phyloP scores from a whole-genome alignment of 2,797 vertebrate species.

The Acanthis flammea region DNA sequence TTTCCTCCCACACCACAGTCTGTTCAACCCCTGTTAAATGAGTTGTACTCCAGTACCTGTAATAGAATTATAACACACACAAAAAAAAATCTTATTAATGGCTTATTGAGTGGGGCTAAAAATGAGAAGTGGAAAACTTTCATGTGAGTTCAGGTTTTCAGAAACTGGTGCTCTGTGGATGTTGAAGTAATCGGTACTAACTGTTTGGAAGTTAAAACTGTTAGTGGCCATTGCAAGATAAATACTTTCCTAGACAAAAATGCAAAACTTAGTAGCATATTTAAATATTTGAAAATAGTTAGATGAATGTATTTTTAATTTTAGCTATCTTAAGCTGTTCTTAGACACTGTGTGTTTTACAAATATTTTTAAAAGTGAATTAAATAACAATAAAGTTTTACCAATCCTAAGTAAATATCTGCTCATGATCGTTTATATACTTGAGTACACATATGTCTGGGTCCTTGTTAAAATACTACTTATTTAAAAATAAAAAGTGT shows the following conservation, averaged over 20 bases:
- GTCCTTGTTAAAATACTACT: background rate
- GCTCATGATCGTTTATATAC: background rate
- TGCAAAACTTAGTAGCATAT: background rate
- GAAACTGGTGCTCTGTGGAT: background rate
- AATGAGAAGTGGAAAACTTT: background rate
- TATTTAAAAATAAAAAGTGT: background rate
- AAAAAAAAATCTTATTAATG: constrained; percentile 5
- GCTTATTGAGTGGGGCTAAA: background rate
- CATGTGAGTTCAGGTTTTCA: background rate
- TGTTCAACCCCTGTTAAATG: constrained; percentile 48
- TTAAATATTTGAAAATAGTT: background rate
- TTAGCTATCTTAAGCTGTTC: background rate
- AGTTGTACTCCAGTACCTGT: constrained; percentile 48
- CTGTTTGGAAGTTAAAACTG: background rate
- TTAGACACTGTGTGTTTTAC: background rate
- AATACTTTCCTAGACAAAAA: background rate
- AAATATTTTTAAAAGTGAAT: background rate
- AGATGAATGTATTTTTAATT: background rate
- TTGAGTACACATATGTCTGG: background rate
- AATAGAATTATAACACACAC: background rate
- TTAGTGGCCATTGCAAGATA: background rate
- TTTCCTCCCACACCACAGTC: constrained; percentile 64
- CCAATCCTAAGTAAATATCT: background rate
- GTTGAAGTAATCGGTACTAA: background rate
- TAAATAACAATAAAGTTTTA: background rate